Evolutionary conservation across 2,113 vertebrate genomes (phyloP).

Genomic region (Sceloporus undulatus): DNA sequence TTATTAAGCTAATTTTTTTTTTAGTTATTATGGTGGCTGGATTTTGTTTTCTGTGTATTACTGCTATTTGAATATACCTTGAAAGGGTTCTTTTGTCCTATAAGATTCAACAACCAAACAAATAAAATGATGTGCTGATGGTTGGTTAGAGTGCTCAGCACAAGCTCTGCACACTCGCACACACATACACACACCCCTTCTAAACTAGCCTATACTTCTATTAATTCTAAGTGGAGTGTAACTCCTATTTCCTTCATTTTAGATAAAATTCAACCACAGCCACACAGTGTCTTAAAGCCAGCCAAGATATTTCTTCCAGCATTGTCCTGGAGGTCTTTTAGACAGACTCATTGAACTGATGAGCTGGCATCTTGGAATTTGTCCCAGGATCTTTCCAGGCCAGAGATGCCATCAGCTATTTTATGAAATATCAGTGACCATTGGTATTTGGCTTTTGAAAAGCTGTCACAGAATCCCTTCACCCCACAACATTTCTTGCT

Average conservation of each 20-base stretch:
- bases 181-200: background rate
- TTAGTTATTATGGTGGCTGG: background rate
- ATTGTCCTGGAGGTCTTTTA: slow-evolving; percentile 52
- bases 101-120: background rate
- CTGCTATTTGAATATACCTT: background rate
- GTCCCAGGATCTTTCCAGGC: slow-evolving; percentile 61
- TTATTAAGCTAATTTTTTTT: background rate
- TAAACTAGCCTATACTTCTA: slow-evolving; percentile 38
- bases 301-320: slow-evolving; percentile 62
- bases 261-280: slow-evolving; percentile 57
- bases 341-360: slow-evolving; percentile 55
- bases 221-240: slow-evolving; percentile 36
- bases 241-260: slow-evolving; percentile 51
- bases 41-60: background rate
- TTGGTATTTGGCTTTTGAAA: slow-evolving; percentile 37
- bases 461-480: slow-evolving; percentile 27
- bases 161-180: background rate
- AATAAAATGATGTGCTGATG: background rate
- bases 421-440: slow-evolving; percentile 73
- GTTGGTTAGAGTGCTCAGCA: background rate
- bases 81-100: background rate
- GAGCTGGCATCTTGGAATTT: slow-evolving; percentile 66
- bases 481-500: slow-evolving; percentile 28
- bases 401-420: slow-evolving; percentile 62
- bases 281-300: slow-evolving; percentile 51